Base-by-base conservation (phyloP, 2,888 invertebrate species). In the Eretmocerus hayati region DNA sequence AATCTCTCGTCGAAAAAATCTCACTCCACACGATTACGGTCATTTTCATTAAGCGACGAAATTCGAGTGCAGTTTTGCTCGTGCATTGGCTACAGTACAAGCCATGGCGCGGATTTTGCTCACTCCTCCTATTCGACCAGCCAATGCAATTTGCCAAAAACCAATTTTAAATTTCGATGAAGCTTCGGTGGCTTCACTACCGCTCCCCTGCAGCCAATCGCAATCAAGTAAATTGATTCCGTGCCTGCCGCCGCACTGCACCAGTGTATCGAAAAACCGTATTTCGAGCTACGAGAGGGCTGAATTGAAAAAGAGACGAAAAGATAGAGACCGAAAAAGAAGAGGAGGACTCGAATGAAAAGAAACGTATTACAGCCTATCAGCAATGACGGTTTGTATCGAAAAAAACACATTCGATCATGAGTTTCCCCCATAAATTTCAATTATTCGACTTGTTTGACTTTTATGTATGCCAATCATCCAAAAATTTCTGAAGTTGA, bases 81-180 rank as follows among this genome's bases (percentile, higher is more conserved):
- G 46, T 30, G 45, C 32, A 26, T 19, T n/a, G n/a, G n/a, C n/a
- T n/a, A n/a, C n/a, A n/a, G n/a, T n/a, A n/a, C n/a, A n/a, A n/a
- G n/a, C 26, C 26, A n/a, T 9, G 30, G 23, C 20, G n/a, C 32
- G 4, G 23, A 16, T 33, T 3, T 36, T 40, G 19, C 41, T 20
- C 50, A 41, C 40, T 38, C 38, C 21, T 36, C 30, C 37, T 21
- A 20, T 36, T 35, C 26, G 9, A 30, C 38, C 42, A 33, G 40
- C 47, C 48, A 52, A 56, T 54, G 48, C 54, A 54, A 56, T 56
- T 56, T 54, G 52, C 44, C 52, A 54, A 56, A 56, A 56, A 54
- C 56, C 54, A 54, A 56, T 56, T 54, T 54, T 54, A 56, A 56
- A 56, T 54, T 56, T 56, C 52, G 48, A 44, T 38, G 48, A 51